Evolutionary conservation across 2,888 invertebrate species (phyloP).

Genomic region (Sericinus montela): DNA sequence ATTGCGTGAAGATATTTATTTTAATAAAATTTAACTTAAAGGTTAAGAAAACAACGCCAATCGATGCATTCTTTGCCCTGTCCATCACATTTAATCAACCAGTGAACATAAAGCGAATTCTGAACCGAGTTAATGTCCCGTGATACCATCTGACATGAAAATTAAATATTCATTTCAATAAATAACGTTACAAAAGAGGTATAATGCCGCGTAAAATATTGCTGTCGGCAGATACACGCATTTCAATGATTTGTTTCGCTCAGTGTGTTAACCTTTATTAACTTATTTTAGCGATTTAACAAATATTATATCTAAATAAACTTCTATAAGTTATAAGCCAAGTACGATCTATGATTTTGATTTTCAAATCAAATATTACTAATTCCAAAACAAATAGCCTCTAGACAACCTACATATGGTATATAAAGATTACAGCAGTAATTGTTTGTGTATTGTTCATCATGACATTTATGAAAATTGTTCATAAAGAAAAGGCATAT

Average conservation of each 20-base stretch:
- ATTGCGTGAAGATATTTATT: no score
- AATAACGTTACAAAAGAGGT: conserved; percentile 44
- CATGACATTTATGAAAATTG: no score
- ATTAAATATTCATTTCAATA: conserved; percentile 68
- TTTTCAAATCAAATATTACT: no score
- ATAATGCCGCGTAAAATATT: conserved; percentile 48
- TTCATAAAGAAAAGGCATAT: no score
- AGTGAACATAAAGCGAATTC: conserved; percentile 3
- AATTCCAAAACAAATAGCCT: no score
- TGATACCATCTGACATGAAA: conserved; percentile 43
- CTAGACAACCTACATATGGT: no score
- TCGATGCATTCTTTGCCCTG: not conserved
- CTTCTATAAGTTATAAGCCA: no score
- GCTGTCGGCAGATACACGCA: conserved; percentile 32
- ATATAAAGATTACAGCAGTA: no score
- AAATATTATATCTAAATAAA: not conserved
- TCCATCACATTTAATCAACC: conserved; percentile 10
- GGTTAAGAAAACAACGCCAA: not conserved
- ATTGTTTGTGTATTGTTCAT: no score
- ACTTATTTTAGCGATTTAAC: conserved; percentile 26
- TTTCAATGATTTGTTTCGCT: conserved; percentile 28
- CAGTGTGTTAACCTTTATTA: conserved; percentile 21
- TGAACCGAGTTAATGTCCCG: conserved; percentile 15
- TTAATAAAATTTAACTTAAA: no score
- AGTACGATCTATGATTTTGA: no score